Evolutionary conservation across 2,888 invertebrate genomes (phyloP).

Genomic region (Altica lythri): DNA sequence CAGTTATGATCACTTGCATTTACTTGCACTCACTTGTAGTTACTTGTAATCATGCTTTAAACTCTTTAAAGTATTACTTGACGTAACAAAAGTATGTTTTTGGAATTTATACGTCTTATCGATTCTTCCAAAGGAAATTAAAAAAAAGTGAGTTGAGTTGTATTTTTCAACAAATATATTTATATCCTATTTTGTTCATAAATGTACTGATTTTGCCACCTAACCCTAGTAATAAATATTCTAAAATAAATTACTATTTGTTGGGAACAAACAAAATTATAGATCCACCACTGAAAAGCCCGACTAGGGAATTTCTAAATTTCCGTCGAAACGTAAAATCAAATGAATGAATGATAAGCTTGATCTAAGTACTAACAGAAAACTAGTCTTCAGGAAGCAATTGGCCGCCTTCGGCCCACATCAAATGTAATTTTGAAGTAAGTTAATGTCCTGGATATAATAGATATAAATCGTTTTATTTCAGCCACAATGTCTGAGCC

Average conservation of each 20-base stretch:
- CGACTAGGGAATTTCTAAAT: background rate
- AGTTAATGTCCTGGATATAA: slow-evolving; percentile 51
- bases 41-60: no score
- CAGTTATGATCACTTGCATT: no score
- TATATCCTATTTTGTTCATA: background rate
- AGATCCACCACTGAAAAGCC: slow-evolving; percentile 1
- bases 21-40: no score
- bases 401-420: slow-evolving; percentile 37
- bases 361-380: slow-evolving; percentile 19
- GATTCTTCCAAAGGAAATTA: background rate
- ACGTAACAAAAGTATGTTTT: no score
- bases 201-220: no score
- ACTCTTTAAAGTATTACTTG: no score
- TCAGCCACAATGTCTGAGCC: slow-evolving; percentile 40
- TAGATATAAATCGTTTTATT: slow-evolving; percentile 52
- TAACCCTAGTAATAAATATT: background rate
- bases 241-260: background rate
- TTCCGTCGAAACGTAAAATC: slow-evolving; percentile 14
- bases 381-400: slow-evolving; percentile 33
- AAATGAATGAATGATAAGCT: slow-evolving; percentile 21
- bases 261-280: background rate
- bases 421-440: slow-evolving; percentile 49
- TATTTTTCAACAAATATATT: background rate
- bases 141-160: background rate
- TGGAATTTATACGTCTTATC: no score